Percentiles rank a stretch among this genome's conserved stretches.
These are phyloP conservation scores for Ptychoptera contaminata DNA, from an alignment of 2,888 invertebrate species.

Conservation along the genomic window DNA sequence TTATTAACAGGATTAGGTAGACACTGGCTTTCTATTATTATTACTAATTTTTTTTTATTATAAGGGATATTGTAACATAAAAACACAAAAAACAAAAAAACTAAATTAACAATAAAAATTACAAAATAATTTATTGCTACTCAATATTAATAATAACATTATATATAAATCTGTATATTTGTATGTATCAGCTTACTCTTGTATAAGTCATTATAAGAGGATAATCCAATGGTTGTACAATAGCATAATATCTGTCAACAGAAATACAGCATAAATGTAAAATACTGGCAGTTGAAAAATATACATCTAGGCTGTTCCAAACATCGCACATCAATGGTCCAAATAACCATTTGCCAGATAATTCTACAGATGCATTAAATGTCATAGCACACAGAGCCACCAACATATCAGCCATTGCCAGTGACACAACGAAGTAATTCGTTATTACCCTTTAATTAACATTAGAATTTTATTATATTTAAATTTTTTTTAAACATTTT, in stretches of 20 bases:
- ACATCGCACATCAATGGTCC: constrained; percentile 84
- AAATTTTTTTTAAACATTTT: too few relatives aligned
- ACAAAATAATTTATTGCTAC: neutral
- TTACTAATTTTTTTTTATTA: constrained; percentile 31
- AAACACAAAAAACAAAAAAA: too few relatives aligned
- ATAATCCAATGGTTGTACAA: constrained; percentile 82
- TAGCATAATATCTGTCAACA: constrained; percentile 81
- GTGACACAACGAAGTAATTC: constrained; percentile 88
- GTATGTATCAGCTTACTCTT: constrained; percentile 34
- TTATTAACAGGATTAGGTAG: neutral
- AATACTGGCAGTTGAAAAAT: constrained; percentile 84
- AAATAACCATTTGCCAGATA: constrained; percentile 76
- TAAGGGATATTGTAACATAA: neutral
- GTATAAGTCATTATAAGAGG: constrained; percentile 80
- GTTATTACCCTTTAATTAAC: constrained; percentile 53
- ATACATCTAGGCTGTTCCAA: constrained; percentile 87
- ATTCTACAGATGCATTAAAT: constrained; percentile 77
- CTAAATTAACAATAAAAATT: too few relatives aligned
- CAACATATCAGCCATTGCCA: constrained; percentile 86
- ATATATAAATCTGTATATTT: neutral
- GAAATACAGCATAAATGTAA: constrained; percentile 89
- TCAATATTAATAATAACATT: neutral
- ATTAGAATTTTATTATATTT: neutral
- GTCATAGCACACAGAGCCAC: constrained; percentile 88
- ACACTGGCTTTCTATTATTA: neutral